Conservation (phyloP, 2,888 invertebrate species). For the Lasioglossum malachurum region DNA sequence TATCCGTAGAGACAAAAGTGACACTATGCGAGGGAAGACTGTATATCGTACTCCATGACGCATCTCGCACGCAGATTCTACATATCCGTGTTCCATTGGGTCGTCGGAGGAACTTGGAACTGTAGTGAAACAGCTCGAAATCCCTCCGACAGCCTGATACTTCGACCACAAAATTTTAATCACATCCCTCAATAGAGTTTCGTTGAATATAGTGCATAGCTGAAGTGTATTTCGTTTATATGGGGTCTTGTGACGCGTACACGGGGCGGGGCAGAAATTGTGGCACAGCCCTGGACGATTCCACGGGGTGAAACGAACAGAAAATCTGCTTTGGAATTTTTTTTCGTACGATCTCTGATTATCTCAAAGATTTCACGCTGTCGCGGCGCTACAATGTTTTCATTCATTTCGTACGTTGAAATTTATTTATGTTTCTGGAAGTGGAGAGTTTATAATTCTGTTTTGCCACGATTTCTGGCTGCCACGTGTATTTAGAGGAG, state of each 20-base stretch:
- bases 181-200: conserved; percentile 36
- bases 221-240: conserved; percentile 36
- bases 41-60: conserved; percentile 36
- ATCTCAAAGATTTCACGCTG: neutral
- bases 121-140: neutral
- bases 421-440: neutral
- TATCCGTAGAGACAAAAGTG: no score
- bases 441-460: neutral
- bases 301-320: neutral
- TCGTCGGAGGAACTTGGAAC: neutral
- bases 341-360: neutral
- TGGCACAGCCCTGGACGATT: neutral
- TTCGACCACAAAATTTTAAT: conserved; percentile 58
- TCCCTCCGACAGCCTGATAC: neutral
- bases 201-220: conserved; percentile 52
- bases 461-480: neutral
- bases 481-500: neutral
- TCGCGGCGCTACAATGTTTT: neutral
- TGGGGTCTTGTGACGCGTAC: conserved; percentile 1
- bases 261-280: neutral
- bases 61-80: conserved; percentile 64
- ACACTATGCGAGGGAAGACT: no score
- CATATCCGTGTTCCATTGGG: conserved; percentile 74
- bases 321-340: neutral
- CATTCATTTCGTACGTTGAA: neutral